A percentile compares a stretch with the other conserved stretches of the same genome.
Conservation (phyloP, 2,113 vertebrate species). For the Dicaeum eximium region DNA sequence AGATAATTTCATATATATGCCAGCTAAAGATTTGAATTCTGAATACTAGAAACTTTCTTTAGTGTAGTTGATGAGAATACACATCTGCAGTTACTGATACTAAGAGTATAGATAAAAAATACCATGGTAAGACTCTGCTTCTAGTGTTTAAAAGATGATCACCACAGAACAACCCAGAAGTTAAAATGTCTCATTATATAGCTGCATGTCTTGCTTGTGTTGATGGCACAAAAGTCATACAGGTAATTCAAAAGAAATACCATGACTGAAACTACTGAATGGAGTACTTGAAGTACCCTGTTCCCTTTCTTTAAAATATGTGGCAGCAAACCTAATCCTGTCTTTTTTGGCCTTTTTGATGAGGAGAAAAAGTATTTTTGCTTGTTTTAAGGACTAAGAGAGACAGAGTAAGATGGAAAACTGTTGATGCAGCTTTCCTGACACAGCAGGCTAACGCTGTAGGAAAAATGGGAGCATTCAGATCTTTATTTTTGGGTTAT, state of each 20-base stretch:
- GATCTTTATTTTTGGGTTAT: not conserved
- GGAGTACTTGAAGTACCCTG: not conserved
- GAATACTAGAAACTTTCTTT: not conserved
- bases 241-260: not conserved
- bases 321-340: not conserved
- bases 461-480: slow-evolving; percentile 9
- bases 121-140: not conserved
- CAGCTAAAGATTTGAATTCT: not conserved
- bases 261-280: not conserved
- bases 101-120: not conserved
- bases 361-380: not conserved
- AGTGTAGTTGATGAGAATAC: not conserved
- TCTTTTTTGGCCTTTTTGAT: not conserved
- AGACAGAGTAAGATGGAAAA: slow-evolving; percentile 28
- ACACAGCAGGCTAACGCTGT: not conserved
- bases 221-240: not conserved
- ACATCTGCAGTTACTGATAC: not conserved
- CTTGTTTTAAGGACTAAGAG: not conserved
- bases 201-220: not conserved
- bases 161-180: not conserved
- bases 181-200: not conserved
- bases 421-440: slow-evolving; percentile 19
- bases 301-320: not conserved
- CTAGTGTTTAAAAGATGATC: not conserved
- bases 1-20: not conserved